Conservation (phyloP, 2,113 vertebrate genomes). For the Montifringilla adamsi region DNA sequence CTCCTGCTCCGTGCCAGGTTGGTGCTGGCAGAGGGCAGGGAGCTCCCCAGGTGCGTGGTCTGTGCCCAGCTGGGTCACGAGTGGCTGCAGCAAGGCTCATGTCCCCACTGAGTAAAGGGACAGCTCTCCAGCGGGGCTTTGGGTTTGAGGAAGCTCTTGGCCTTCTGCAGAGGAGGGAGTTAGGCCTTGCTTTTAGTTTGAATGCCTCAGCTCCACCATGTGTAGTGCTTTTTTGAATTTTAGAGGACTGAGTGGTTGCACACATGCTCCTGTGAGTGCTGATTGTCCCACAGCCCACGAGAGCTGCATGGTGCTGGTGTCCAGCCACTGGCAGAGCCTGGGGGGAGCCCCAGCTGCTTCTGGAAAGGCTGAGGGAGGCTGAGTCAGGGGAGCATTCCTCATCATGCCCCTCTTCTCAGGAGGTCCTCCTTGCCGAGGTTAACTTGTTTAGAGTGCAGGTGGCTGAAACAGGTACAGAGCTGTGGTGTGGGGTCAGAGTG, state of each 20-base stretch:
- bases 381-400: accelerated
- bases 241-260: background rate
- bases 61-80: accelerated
- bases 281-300: accelerated
- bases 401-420: background rate
- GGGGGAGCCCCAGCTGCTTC: background rate
- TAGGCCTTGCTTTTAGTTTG: background rate
- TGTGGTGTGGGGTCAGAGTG: background rate
- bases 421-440: background rate
- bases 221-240: background rate
- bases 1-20: accelerated
- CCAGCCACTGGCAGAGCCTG: background rate
- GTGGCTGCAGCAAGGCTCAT: accelerated
- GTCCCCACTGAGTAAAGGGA: background rate
- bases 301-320: accelerated
- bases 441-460: background rate
- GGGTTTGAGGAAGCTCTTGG: background rate
- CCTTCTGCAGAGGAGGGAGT: background rate
- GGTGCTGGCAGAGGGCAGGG: background rate
- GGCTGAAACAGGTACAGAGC: background rate
- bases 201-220: background rate
- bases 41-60: accelerated
- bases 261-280: accelerated
- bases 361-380: background rate
- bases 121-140: background rate